phyloP scores from a whole-genome alignment of 2,888 invertebrate species.

The Hedya salicella region DNA sequence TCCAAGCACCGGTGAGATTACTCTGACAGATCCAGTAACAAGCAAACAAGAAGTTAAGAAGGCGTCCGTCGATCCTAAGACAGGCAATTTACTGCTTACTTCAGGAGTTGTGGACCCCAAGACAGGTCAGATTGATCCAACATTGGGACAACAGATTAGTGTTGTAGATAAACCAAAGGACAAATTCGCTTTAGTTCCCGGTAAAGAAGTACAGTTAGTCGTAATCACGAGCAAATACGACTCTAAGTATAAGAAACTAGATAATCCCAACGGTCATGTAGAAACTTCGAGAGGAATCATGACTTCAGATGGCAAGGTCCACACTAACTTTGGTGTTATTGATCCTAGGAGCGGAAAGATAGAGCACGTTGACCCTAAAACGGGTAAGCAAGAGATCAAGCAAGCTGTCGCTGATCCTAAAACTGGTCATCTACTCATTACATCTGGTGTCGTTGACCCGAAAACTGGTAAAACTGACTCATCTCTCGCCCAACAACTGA shows the following conservation, averaged over 20 bases:
- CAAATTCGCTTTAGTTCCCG: conserved; percentile 67
- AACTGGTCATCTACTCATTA: conserved; percentile 83
- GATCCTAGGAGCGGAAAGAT: conserved; percentile 84
- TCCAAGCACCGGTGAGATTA: conserved; percentile 84
- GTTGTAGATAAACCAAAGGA: conserved; percentile 77
- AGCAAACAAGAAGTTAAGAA: conserved; percentile 87
- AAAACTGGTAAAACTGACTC: conserved; percentile 84
- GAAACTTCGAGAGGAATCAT: conserved; percentile 80
- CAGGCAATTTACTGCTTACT: conserved; percentile 85
- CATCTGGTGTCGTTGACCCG: conserved; percentile 83
- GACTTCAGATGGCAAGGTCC: conserved; percentile 73
- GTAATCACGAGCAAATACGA: conserved; percentile 85
- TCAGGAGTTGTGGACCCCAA: conserved; percentile 85
- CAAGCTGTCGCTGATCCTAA: conserved; percentile 84
- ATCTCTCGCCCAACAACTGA: conserved; percentile 80
- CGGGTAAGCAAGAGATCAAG: conserved; percentile 84
- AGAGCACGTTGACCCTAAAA: conserved; percentile 82
- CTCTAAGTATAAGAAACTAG: conserved; percentile 81
- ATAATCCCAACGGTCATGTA: conserved; percentile 80
- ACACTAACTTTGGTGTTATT: conserved; percentile 81
- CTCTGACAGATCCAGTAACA: conserved; percentile 85
- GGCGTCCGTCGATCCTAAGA: conserved; percentile 87
- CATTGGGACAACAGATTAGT: conserved; percentile 84
- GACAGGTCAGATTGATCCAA: conserved; percentile 82
- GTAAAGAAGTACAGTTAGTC: conserved; percentile 82